Evolutionary conservation across 2,888 invertebrate genomes (phyloP).

Genomic region (Drosophila neoperkinsi): DNA sequence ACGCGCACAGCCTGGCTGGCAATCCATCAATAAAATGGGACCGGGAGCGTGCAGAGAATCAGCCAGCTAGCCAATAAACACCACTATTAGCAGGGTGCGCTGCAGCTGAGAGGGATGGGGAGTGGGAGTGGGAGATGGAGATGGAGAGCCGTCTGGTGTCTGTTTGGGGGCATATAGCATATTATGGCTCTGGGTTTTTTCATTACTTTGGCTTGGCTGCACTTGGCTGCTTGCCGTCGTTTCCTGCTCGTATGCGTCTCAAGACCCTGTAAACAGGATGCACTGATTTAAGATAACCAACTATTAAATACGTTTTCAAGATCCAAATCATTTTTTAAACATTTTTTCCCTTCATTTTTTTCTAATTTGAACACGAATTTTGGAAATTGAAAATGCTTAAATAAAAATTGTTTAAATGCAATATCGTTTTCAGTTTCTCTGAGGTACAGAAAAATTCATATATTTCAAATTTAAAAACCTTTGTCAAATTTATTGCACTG

Average conservation of each 20-base stretch:
- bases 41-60: constrained; percentile 62
- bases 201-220: constrained; percentile 71
- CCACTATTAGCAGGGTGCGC: not conserved
- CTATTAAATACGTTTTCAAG: not conserved
- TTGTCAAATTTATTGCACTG: not conserved
- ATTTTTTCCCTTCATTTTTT: too few relatives aligned
- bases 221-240: constrained; percentile 61
- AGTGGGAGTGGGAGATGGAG: not conserved
- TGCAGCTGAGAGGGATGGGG: not conserved
- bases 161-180: constrained; percentile 15
- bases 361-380: not conserved
- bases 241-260: constrained; percentile 21
- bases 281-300: not conserved
- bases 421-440: not conserved
- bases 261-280: constrained; percentile 26
- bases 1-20: constrained; percentile 45
- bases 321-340: not conserved
- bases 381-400: not conserved
- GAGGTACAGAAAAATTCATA: not conserved
- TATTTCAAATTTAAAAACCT: not conserved
- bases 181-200: constrained; percentile 59
- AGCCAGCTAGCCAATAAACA: constrained; percentile 52
- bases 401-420: too few relatives aligned
- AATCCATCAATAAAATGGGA: constrained; percentile 75
- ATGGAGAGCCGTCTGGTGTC: constrained; percentile 17